A percentile compares a stretch with the other conserved stretches of the same genome.
Conservation (phyloP, 2,888 invertebrate species). For the Coelogynopora nodosa region DNA sequence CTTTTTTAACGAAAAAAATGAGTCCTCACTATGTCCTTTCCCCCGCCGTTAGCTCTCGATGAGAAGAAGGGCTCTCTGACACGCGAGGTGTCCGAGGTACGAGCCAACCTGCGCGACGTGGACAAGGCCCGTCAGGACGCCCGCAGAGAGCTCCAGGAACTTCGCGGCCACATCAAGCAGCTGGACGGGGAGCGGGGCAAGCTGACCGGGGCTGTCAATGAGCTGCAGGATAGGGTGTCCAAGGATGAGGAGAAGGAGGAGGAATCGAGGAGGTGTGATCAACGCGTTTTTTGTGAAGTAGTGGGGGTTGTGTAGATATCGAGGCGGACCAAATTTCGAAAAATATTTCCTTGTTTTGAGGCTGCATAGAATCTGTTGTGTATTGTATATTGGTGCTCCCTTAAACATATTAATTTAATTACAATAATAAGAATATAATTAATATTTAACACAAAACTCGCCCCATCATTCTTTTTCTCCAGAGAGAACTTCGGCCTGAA, state of each 20-base stretch:
- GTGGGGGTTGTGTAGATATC: no score
- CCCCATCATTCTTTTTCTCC: not conserved
- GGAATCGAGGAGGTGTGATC: constrained; percentile 54
- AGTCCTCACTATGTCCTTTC: no score
- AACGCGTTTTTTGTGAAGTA: no score
- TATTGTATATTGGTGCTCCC: no score
- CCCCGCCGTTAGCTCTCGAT: constrained; percentile 65
- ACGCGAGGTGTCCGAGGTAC: constrained; percentile 72
- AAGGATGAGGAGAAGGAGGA: constrained; percentile 62
- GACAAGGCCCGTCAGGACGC: constrained; percentile 71
- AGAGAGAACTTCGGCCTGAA: constrained; percentile 60
- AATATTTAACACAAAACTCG: no score
- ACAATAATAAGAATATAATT: no score
- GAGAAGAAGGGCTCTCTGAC: constrained; percentile 75
- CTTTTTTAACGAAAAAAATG: no score
- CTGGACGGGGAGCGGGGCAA: constrained; percentile 60
- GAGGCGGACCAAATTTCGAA: no score
- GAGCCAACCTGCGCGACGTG: constrained; percentile 70
- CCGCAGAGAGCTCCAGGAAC: constrained; percentile 69
- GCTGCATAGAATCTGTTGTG: no score
- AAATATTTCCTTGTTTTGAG: no score
- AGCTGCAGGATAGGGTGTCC: constrained; percentile 58
- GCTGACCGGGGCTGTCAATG: constrained; percentile 59
- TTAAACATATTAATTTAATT: no score
- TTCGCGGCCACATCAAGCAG: constrained; percentile 59